A percentile compares a stretch with the other conserved stretches of the same genome.
These are phyloP conservation scores for Papilio protenor DNA, from an alignment of 2,888 invertebrate genomes.

Conservation along the genomic window DNA sequence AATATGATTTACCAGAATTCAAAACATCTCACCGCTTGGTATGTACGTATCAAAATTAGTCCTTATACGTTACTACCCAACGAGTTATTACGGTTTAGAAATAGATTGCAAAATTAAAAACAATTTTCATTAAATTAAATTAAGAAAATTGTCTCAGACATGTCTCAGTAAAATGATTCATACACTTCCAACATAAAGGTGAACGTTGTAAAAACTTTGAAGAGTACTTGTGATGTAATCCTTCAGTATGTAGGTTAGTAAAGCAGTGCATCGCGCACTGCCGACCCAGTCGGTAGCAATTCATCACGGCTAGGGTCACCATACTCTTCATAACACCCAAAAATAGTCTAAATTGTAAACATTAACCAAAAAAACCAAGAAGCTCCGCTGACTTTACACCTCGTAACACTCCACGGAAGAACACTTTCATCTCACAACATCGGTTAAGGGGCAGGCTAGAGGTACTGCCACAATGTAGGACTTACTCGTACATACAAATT, in stretches of 20 bases:
- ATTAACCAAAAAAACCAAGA: background rate
- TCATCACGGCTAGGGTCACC: conserved; percentile 35
- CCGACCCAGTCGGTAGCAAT: conserved; percentile 38
- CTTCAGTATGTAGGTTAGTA: conserved; percentile 40
- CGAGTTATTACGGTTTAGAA: no score
- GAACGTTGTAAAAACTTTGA: conserved; percentile 27
- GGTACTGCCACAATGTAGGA: no score
- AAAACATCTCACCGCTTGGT: no score
- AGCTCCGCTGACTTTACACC: background rate
- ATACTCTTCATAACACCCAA: background rate
- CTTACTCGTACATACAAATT: no score
- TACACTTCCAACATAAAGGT: background rate
- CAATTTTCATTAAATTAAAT: no score
- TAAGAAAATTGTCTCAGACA: no score
- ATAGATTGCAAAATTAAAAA: no score
- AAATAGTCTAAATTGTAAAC: background rate
- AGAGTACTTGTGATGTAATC: conserved; percentile 30
- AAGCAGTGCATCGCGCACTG: conserved; percentile 36
- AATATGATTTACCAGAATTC: no score
- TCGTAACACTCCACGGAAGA: background rate
- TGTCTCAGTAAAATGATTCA: background rate
- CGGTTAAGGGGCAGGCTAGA: no score
- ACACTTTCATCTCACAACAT: no score
- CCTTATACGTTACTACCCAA: no score
- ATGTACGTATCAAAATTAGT: no score